Conservation (phyloP, 2,888 invertebrate genomes). For the Diarsia mendica region DNA sequence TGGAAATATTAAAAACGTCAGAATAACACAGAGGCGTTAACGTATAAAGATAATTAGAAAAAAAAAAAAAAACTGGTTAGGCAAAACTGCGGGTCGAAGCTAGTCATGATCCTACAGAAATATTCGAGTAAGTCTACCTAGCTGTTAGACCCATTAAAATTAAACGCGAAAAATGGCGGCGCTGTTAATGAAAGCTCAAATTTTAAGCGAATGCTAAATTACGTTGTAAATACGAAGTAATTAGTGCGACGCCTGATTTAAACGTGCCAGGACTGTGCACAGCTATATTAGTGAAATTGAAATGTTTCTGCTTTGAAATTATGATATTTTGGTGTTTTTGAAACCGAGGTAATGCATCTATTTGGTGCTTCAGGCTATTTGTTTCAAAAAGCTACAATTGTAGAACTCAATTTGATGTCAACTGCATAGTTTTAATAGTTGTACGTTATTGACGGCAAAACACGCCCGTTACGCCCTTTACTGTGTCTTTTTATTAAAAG, state of each 20-base stretch:
- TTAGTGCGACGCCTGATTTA: conserved; percentile 60
- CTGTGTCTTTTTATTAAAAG: not conserved
- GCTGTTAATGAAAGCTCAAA: conserved; percentile 68
- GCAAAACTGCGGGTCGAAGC: not conserved
- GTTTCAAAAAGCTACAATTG: not conserved
- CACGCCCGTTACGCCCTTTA: not conserved
- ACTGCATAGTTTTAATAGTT: not conserved
- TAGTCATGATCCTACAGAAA: conserved; percentile 13
- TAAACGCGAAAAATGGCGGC: conserved; percentile 65
- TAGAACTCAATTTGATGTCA: not conserved
- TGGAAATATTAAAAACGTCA: too few species aligned
- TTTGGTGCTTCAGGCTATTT: not conserved
- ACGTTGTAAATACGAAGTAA: conserved; percentile 66
- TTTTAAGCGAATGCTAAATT: conserved; percentile 67
- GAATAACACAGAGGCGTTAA: too few species aligned
- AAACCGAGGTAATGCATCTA: not conserved
- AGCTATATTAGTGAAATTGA: conserved; percentile 20
- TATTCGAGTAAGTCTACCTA: conserved; percentile 31
- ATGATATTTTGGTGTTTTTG: not conserved
- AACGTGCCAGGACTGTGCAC: conserved; percentile 52
- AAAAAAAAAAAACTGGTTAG: not conserved
- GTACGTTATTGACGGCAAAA: not conserved
- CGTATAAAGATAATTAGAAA: not conserved
- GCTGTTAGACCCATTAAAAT: conserved; percentile 57
- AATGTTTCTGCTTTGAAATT: conserved; percentile 22